These are phyloP conservation scores for Macroglossus sobrinus DNA, from an alignment of 2,113 vertebrate genomes.

Conservation along the genomic window DNA sequence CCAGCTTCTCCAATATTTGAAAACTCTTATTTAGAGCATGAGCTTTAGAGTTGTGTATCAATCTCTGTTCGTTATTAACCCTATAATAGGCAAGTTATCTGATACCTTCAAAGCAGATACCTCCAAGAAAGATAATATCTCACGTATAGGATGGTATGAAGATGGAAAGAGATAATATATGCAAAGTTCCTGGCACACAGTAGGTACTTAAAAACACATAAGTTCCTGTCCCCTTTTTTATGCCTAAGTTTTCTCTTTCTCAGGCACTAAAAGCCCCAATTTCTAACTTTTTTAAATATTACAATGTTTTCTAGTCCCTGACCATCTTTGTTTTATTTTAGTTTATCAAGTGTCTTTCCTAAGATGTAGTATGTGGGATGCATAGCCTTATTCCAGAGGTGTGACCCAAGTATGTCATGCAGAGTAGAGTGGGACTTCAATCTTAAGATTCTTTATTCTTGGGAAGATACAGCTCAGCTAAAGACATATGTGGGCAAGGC, in stretches of 20 bases:
- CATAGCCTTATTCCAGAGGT: slow-evolving; percentile 4
- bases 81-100: neutral
- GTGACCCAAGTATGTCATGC: neutral
- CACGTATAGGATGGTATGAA: neutral
- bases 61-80: slow-evolving; percentile 23
- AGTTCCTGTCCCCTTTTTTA: neutral
- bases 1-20: slow-evolving; percentile 42
- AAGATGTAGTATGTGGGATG: neutral
- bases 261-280: neutral
- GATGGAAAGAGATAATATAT: neutral
- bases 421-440: neutral
- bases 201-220: slow-evolving; percentile 5
- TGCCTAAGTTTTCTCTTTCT: neutral
- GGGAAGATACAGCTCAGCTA: slow-evolving; percentile 24
- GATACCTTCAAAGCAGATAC: neutral
- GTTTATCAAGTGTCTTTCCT: neutral
- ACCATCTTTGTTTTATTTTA: slow-evolving; percentile 36
- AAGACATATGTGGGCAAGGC: neutral
- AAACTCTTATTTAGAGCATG: neutral
- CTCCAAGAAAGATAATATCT: neutral
- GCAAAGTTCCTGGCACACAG: neutral
- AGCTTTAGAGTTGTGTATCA: neutral
- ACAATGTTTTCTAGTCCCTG: neutral
- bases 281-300: neutral
- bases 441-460: slow-evolving; percentile 18